A percentile compares a stretch with the other conserved stretches of the same genome.
Conservation (phyloP, 2,113 vertebrate genomes). For the Rallus limicola region DNA sequence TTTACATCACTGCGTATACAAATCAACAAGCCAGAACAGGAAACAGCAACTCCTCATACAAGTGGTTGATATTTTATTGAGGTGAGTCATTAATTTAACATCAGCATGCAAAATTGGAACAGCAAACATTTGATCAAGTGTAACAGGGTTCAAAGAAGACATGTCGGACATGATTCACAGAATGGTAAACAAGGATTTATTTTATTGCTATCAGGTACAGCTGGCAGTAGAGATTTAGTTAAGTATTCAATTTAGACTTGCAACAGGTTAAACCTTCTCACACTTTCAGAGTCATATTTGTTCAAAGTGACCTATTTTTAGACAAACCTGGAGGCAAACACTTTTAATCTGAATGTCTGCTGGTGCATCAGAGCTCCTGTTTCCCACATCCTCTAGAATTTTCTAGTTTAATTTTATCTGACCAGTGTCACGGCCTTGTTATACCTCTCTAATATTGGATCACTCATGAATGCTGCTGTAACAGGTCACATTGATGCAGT, state of each 20-base stretch:
- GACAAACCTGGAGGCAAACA: neutral
- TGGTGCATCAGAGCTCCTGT: neutral
- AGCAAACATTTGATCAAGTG: constrained; percentile 3
- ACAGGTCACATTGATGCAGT: neutral
- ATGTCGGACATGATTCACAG: neutral
- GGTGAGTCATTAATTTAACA: neutral
- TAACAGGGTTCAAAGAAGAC: neutral
- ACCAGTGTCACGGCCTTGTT: neutral
- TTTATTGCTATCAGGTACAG: neutral
- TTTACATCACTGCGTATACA: neutral
- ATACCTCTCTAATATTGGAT: neutral
- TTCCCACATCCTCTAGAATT: neutral
- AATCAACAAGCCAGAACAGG: neutral
- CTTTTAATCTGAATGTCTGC: neutral
- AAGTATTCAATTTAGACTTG: neutral
- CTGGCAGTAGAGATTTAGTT: neutral
- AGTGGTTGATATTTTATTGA: neutral
- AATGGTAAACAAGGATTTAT: constrained; percentile 20
- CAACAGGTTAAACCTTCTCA: neutral
- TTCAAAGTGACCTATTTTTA: neutral
- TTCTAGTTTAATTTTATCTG: neutral
- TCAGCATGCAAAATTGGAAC: neutral
- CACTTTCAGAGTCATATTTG: neutral
- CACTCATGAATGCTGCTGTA: neutral
- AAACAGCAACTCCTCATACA: neutral